Conservation (phyloP, 1,140 invertebrate species). For the Drosophila kohkoa region DNA sequence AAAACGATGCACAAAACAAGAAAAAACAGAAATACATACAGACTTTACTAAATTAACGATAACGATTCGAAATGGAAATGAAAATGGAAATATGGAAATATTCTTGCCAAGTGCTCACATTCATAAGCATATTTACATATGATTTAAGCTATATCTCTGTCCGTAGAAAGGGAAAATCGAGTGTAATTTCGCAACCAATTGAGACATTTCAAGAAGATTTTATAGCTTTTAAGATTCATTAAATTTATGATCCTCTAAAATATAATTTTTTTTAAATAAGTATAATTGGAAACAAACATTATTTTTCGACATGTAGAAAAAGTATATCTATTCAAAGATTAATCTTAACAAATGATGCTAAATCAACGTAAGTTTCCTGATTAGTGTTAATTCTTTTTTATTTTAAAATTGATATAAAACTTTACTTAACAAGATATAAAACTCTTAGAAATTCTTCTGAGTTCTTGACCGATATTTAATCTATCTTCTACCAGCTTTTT, state of each 20-base stretch:
- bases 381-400: no score
- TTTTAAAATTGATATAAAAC: no score
- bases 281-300: no score
- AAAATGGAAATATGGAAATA: slow-evolving; percentile 37
- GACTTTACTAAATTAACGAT: slow-evolving; percentile 79
- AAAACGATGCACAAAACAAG: slow-evolving; percentile 37
- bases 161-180: slow-evolving; percentile 2
- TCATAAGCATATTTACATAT: slow-evolving; percentile 28
- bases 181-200: slow-evolving; percentile 2
- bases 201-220: background rate
- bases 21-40: slow-evolving; percentile 46
- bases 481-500: no score
- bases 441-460: background rate
- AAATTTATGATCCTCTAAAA: no score
- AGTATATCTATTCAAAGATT: no score
- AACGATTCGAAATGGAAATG: slow-evolving; percentile 75
- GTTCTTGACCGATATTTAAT: background rate
- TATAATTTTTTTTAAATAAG: no score
- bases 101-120: slow-evolving; percentile 6
- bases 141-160: slow-evolving; percentile 1
- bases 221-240: background rate
- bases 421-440: no score
- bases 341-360: no score
- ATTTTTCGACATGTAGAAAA: no score
- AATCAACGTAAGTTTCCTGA: no score